phyloP scores from a whole-genome alignment of 2,888 invertebrate genomes.

The Drosophila robusta region DNA sequence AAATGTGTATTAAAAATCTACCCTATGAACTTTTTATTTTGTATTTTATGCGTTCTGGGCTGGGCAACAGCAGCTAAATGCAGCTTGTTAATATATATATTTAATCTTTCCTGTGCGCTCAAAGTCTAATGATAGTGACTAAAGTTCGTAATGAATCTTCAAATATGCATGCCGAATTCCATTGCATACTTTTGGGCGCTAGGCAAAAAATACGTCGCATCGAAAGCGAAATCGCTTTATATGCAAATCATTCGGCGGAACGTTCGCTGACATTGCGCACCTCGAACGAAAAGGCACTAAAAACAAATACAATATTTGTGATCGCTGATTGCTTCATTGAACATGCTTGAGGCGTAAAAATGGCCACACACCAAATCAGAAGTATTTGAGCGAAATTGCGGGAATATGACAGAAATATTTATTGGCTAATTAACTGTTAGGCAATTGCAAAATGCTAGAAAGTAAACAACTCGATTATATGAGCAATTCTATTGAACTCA shows the following conservation, averaged over 20 bases:
- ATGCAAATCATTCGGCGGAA: slow-evolving; percentile 41
- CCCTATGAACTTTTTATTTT: no score
- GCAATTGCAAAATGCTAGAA: slow-evolving; percentile 32
- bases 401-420: slow-evolving; percentile 61
- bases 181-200: slow-evolving; percentile 56
- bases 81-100: no score
- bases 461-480: slow-evolving; percentile 48
- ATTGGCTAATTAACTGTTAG: slow-evolving; percentile 54
- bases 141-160: no score
- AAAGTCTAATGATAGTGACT: background rate
- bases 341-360: slow-evolving; percentile 44
- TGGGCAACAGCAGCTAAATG: no score
- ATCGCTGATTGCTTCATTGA: slow-evolving; percentile 28
- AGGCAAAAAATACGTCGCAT: background rate
- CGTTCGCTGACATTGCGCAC: slow-evolving; percentile 52
- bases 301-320: slow-evolving; percentile 23
- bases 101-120: no score
- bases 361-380: slow-evolving; percentile 37
- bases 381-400: slow-evolving; percentile 54
- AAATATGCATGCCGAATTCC: background rate
- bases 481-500: slow-evolving; percentile 13
- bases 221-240: slow-evolving; percentile 30
- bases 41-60: no score
- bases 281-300: slow-evolving; percentile 30
- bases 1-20: no score